Evolutionary conservation across 2,888 invertebrate species (phyloP), one percentile per base, ranked within the genome.

Genomic region (Fabriciana adippe): DNA sequence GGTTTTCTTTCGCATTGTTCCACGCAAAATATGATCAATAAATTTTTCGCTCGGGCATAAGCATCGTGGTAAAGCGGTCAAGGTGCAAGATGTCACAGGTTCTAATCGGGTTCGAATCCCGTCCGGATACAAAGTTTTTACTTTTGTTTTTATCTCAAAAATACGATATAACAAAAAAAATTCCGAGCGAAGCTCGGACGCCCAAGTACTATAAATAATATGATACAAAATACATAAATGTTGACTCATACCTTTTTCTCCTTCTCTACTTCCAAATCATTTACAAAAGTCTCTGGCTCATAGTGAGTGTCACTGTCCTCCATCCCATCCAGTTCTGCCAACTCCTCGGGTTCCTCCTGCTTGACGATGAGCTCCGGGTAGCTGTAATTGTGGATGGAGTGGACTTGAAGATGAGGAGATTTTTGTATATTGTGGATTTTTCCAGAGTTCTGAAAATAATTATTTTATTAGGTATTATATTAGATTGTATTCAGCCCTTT

Each of bases 261-360:
- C 47, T 70, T 68, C 14, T 77, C 74, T 6, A 82, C 6, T 14
- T 76, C 70, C 6, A 84, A 48, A 3, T 83, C 78, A 3, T 84
- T 80, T 0, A 81, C 88, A 69, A 89, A 87, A 0, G 86, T 81
- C 71, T 85, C 84, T 0, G 86, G 85, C 31, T 89, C 88, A 6
- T 76, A 79, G 50, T 89, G 86, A 0, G 80, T 80, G 1, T 76
- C 68, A 4, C 31, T 18, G 55, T 82, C 82, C 0, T 48, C 65
- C 69, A 81, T 80, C 0, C 81, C 68, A 6, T 74, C 60, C 1
- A 71, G 3, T 8, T 78, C 79, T 0, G 66, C 65, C 0, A 26
- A 11, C 0, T 69, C 3, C 13, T 78, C 78, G 0, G 65, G 64
- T 0, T 18, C 5, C 48, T 74, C 73, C 6, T 66, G 62, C 16